A percentile compares a stretch with the other conserved stretches of the same genome.
Evolutionary conservation across 2,797 vertebrate species (phyloP).

Genomic region (Sorex maritimensis): DNA sequence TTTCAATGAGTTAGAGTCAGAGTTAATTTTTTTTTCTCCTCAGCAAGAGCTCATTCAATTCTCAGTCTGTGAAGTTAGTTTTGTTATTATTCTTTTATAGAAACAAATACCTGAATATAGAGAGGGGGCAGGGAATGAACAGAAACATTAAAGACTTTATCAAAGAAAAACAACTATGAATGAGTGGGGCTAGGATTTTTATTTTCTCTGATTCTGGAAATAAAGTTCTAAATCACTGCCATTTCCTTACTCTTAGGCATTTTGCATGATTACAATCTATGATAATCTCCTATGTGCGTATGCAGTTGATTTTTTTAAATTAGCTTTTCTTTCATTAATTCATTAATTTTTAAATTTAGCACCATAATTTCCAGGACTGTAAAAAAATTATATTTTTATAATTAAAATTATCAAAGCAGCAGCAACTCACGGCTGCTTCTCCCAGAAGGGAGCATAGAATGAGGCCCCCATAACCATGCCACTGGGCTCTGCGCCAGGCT

Average conservation of each 20-base stretch:
- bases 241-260: constrained; percentile 37
- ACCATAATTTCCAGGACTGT: too few species aligned
- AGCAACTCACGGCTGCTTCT: too few species aligned
- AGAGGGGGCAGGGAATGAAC: neutral
- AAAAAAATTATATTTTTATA: too few species aligned
- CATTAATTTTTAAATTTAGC: too few species aligned
- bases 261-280: neutral
- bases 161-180: neutral
- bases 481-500: too few species aligned
- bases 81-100: constrained; percentile 30
- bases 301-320: too few species aligned
- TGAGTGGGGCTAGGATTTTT: neutral
- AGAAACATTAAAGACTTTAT: neutral
- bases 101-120: neutral
- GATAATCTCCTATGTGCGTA: too few species aligned
- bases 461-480: too few species aligned
- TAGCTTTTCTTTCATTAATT: too few species aligned
- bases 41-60: constrained; percentile 33
- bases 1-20: neutral
- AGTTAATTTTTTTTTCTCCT: constrained; percentile 46
- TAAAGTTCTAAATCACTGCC: neutral
- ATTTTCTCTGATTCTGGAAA: constrained; percentile 7
- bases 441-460: too few species aligned
- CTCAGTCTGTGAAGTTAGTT: neutral
- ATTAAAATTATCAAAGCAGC: too few species aligned